Evolutionary conservation across 2,888 invertebrate species (phyloP), one percentile per base, ranked within the genome.

Genomic region (Sesamia inferens): DNA sequence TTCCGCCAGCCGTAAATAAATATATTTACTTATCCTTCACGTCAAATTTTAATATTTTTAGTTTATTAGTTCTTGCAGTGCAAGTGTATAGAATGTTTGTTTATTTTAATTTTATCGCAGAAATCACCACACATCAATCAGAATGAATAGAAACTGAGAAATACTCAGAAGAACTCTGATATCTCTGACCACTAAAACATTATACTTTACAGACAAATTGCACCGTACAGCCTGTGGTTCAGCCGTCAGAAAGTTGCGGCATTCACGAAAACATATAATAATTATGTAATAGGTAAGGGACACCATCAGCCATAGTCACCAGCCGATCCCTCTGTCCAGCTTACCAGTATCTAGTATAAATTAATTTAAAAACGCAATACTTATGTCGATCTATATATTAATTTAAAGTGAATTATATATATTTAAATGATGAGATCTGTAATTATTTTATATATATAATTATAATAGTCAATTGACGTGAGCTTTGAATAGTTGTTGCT

Each of bases 401-500:
- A 10, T 31, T n/a, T 24, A 16, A 16, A 42, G 13, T 7, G 2
- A 65, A 22, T 22, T 16, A 1, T 3, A 39, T 31, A 5, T 31
- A n/a, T 44, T 24, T 10, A n/a, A 47, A 58, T 31, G 4, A n/a
- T n/a, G 31, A 51, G 5, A 1, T 22, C 6, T 1, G 8, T 5
- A 58, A 11, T n/a, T 47, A 39, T 19, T 72, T 31, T 22, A 39
- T 31, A 22, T 10, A 13, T 1, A 31, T 16, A 61, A 39, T 19
- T 62, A 55, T 72, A 47, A 47, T 19, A 55, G 73, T 62, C 39
- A 39, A 39, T 72, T 71, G 72, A 71, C 51, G 42, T 24, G 14
- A 22, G 58, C 31, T 58, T 31, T 31, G 11, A 13, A 3, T n/a
- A 64, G n/a, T 51, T 54, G 51, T 61, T 19, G 16, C 19, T 44